A percentile compares a stretch with the other conserved stretches of the same genome.
Evolutionary conservation across 2,888 invertebrate species (phyloP).

Genomic region (Eilema griseolum): DNA sequence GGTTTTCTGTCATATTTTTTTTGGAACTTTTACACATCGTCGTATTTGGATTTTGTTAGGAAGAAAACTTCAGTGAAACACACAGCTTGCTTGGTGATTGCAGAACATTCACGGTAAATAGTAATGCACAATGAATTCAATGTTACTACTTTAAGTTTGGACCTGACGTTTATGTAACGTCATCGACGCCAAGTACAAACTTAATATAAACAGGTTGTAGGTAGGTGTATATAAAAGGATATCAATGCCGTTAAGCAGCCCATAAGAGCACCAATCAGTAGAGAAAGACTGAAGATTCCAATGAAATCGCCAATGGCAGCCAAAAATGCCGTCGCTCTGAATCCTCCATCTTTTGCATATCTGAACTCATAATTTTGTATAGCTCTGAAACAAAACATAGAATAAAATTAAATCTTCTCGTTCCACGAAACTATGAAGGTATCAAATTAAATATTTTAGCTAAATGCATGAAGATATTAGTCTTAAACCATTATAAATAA

Average conservation of each 20-base stretch:
- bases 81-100: neutral
- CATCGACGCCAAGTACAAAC: no score
- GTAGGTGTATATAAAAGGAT: conserved; percentile 89
- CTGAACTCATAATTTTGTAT: conserved; percentile 95
- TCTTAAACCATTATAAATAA: no score
- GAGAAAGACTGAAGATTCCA: conserved; percentile 96
- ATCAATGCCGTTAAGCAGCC: conserved; percentile 97
- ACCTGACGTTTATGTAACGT: no score
- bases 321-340: conserved; percentile 95
- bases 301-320: conserved; percentile 96
- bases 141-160: no score
- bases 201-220: no score
- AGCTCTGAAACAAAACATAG: conserved; percentile 85
- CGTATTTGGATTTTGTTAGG: neutral
- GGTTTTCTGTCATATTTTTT: no score
- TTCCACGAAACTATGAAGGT: neutral
- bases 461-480: neutral
- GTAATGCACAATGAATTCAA: no score
- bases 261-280: conserved; percentile 96
- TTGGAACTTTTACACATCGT: no score
- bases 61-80: neutral
- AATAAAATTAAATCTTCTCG: neutral
- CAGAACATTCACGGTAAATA: neutral
- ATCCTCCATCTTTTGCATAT: conserved; percentile 94
- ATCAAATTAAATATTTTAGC: neutral